Percentiles rank a stretch among this genome's conserved stretches.
phyloP scores from a whole-genome alignment of 2,888 invertebrate species.

The Eristalis tenax region DNA sequence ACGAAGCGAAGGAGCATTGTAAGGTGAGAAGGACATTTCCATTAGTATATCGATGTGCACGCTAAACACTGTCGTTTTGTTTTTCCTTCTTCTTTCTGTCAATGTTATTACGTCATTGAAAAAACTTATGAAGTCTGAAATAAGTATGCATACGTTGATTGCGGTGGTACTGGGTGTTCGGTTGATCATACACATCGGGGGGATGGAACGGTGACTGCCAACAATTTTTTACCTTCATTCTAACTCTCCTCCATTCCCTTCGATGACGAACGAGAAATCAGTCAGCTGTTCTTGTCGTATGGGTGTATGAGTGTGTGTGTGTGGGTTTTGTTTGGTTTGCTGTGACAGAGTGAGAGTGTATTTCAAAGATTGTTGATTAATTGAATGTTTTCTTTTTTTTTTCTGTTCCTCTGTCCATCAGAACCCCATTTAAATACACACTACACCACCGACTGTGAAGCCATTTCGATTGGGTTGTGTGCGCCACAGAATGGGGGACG shows the following conservation, averaged over 20 bases:
- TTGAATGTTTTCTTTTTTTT: constrained; percentile 5
- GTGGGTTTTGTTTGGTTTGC: constrained; percentile 43
- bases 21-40: constrained; percentile 33
- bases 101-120: constrained; percentile 45
- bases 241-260: background rate
- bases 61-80: background rate
- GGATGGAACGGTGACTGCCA: constrained; percentile 2
- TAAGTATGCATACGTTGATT: constrained; percentile 1
- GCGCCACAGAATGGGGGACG: background rate
- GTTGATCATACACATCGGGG: background rate
- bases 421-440: background rate
- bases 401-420: background rate
- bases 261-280: constrained; percentile 51
- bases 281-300: constrained; percentile 61
- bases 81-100: background rate
- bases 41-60: background rate
- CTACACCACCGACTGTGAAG: background rate
- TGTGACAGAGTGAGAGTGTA: background rate
- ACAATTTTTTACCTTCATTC: background rate
- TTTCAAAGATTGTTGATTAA: constrained; percentile 20
- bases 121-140: background rate
- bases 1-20: constrained; percentile 12
- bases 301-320: constrained; percentile 1
- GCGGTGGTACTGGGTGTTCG: background rate
- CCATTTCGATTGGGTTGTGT: background rate